A percentile compares a stretch with the other conserved stretches of the same genome.
Evolutionary conservation across 2,888 invertebrate genomes (phyloP).

Genomic region (Rapana venosa): DNA sequence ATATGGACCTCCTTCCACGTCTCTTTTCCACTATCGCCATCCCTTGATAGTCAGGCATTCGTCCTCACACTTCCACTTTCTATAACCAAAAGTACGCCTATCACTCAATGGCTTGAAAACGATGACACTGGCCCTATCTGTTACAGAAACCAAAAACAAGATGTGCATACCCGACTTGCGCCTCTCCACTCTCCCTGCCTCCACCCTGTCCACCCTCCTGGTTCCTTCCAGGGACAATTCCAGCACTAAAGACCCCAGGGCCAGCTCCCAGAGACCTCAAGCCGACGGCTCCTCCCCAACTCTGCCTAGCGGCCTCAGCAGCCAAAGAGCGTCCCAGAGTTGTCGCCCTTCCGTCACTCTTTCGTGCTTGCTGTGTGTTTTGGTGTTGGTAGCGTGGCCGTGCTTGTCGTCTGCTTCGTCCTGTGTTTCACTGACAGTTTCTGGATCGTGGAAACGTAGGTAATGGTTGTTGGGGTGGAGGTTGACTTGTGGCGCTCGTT

Average conservation of each 20-base stretch:
- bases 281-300: conserved; percentile 35
- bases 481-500: background rate
- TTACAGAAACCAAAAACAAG: conserved; percentile 25
- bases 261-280: conserved; percentile 25
- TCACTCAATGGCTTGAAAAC: background rate
- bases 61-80: too few relatives aligned
- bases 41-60: too few relatives aligned
- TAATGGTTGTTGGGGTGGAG: background rate
- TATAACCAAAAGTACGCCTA: background rate
- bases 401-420: background rate
- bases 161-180: background rate
- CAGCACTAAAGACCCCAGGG: background rate
- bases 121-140: background rate
- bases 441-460: too few relatives aligned
- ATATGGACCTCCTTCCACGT: too few relatives aligned
- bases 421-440: background rate
- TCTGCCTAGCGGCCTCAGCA: conserved; percentile 23
- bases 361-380: background rate
- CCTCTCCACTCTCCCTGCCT: background rate
- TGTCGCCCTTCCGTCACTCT: conserved; percentile 1
- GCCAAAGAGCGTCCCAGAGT: conserved; percentile 8
- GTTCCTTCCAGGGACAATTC: background rate
- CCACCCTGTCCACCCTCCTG: background rate
- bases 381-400: background rate
- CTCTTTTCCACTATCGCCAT: too few relatives aligned